These are phyloP conservation scores for Orientallactaga sibirica DNA, from an alignment of 2,797 vertebrate genomes.

Conservation along the genomic window DNA sequence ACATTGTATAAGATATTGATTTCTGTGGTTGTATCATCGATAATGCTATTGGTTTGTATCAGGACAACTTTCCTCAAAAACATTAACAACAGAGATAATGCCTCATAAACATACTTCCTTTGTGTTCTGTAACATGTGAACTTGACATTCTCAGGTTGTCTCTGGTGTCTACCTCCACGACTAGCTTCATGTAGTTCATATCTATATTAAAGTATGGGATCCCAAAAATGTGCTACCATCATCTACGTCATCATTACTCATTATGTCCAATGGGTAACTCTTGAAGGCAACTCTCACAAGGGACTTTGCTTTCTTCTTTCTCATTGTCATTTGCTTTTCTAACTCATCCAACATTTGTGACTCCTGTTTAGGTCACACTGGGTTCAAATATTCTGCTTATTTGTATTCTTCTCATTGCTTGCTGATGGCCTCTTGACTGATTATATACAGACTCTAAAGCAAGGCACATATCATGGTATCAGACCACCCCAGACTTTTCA, in stretches of 20 bases:
- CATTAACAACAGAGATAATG: neutral
- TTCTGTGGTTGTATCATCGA: neutral
- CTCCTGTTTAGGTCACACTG: slow-evolving; percentile 83
- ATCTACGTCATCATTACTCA: slow-evolving; percentile 67
- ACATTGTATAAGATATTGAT: neutral
- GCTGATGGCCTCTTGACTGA: slow-evolving; percentile 88
- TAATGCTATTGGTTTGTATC: neutral
- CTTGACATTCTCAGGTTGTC: neutral
- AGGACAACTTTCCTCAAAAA: neutral
- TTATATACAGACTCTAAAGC: slow-evolving; percentile 85
- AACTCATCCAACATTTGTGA: slow-evolving; percentile 85
- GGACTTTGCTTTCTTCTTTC: slow-evolving; percentile 84
- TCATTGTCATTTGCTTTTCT: slow-evolving; percentile 84
- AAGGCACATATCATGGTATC: slow-evolving; percentile 55
- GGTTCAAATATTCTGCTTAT: slow-evolving; percentile 80
- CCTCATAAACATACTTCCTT: neutral
- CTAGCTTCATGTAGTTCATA: slow-evolving; percentile 77
- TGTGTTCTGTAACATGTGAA: neutral
- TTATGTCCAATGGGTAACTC: slow-evolving; percentile 84
- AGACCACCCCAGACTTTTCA: neutral
- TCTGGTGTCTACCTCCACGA: slow-evolving; percentile 50
- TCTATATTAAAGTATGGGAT: neutral
- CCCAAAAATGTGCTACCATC: neutral
- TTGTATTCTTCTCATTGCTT: slow-evolving; percentile 90
- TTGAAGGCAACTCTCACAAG: slow-evolving; percentile 80